Base-by-base conservation (phyloP, 2,888 invertebrate genomes). In the Xestoiulus laeticollis region DNA sequence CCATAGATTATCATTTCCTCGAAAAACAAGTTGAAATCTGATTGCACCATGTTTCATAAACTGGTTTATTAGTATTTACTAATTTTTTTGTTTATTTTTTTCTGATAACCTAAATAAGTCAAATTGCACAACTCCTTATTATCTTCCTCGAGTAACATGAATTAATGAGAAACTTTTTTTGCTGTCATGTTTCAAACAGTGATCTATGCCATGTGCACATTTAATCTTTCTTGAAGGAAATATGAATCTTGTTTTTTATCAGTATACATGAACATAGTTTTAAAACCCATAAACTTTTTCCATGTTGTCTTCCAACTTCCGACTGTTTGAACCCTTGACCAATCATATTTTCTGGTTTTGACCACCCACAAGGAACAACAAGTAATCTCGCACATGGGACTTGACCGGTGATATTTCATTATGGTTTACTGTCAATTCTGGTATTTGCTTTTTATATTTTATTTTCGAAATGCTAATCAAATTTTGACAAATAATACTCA, bases 21-120 rank as follows among this genome's bases (percentile, higher is more conserved):
- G 19, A 48, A 48, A 48, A 78, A 78, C 8, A 78, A 78, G 22
- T 78, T 22, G 78, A 78, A 78, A 78, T 78, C 78, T 30, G 78
- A 78, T 30, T 78, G 78, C 30, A 78, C 78, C 78, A 6, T 30
- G 30, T 78, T 78, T 78, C 78, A 78, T 14, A 30, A 78, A 78
- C 78, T 78, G 78, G 78, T 78, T 78, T 78, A 30, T 78, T 78
- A 26, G 78, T 22, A 22, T 78, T 78, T 78, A 22, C 59, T 68
- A 78, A 78, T 78, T 30, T 78, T 78, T 78, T 78, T 59, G 59
- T 59, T 78, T 78, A 26, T 78, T 26, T 78, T 38, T 1, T 78
- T 30, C 30, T 78, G 78, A 78, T 78, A 78, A 78, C 78, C 78
- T 78, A 78, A 78, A 78, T 78, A 78, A 78, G 78, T 78, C 78